Percentiles rank a stretch among this genome's conserved stretches.
Evolutionary conservation across 2,113 vertebrate species (phyloP).

Genomic region (Dermatemys mawii): DNA sequence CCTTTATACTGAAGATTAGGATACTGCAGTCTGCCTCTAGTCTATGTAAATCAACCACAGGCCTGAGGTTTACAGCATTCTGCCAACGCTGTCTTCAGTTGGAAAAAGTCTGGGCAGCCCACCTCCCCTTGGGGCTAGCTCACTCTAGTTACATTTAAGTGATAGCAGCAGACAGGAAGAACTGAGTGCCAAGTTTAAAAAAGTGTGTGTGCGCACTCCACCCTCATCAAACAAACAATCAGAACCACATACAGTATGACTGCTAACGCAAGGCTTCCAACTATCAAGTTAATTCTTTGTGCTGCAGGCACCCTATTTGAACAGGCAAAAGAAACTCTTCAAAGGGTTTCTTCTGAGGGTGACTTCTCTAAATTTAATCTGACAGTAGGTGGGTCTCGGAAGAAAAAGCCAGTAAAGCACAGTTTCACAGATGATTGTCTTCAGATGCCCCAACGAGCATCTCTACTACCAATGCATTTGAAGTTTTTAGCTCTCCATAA

Average conservation of each 20-base stretch:
- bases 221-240: background rate
- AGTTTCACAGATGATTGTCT: slow-evolving; percentile 2
- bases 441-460: background rate
- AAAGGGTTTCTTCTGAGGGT: background rate
- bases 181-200: background rate
- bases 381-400: slow-evolving; percentile 12
- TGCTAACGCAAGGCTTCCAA: slow-evolving; percentile 28
- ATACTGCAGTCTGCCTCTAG: accelerated
- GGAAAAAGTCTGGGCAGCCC: accelerated
- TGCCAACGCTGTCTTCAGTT: accelerated
- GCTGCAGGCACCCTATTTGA: slow-evolving; percentile 32
- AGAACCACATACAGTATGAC: background rate
- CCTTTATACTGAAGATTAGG: accelerated
- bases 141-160: background rate
- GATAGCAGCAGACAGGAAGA: background rate
- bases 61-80: accelerated
- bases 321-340: slow-evolving; percentile 27
- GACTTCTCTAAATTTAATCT: slow-evolving; percentile 3
- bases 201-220: slow-evolving; percentile 1
- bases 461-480: slow-evolving; percentile 16
- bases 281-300: slow-evolving; percentile 26
- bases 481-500: background rate
- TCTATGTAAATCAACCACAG: background rate
- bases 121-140: background rate
- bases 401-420: slow-evolving; percentile 12